These are phyloP conservation scores for Dimorphilus gyrociliatus DNA, from an alignment of 2,888 invertebrate species.

Conservation along the genomic window DNA sequence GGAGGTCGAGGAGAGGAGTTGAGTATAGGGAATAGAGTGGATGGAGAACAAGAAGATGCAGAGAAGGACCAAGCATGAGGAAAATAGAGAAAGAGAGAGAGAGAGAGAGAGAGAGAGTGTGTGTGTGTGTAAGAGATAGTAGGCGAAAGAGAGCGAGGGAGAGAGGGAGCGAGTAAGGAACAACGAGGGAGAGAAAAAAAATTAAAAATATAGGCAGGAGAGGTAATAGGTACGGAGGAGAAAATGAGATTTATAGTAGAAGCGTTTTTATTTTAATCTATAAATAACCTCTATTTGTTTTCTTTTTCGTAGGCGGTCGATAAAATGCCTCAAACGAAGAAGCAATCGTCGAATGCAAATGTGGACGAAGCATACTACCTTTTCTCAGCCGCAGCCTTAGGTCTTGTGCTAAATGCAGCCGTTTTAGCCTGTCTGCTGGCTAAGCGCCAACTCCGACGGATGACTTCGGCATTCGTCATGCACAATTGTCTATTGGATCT, in stretches of 20 bases:
- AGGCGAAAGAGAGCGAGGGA: constrained; percentile 2
- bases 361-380: constrained; percentile 31
- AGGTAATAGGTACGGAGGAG: background rate
- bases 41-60: too few species aligned
- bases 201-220: too few species aligned
- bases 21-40: too few species aligned
- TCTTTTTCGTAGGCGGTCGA: too few species aligned
- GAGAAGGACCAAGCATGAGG: too few species aligned
- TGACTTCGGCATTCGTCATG: constrained; percentile 35
- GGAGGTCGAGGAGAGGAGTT: too few species aligned
- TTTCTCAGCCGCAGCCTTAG: constrained; percentile 26
- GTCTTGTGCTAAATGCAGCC: constrained; percentile 26
- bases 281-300: background rate
- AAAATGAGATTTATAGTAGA: background rate
- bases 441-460: constrained; percentile 20
- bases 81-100: constrained; percentile 1
- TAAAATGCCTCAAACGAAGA: too few species aligned
- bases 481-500: constrained; percentile 34
- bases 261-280: background rate
- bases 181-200: too few species aligned
- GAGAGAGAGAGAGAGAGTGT: too few species aligned
- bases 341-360: constrained; percentile 5
- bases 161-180: constrained; percentile 3
- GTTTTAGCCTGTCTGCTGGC: constrained; percentile 25
- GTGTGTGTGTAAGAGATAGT: too few species aligned